phyloP scores from a whole-genome alignment of 2,888 invertebrate genomes.

The Drosophila conformis region DNA sequence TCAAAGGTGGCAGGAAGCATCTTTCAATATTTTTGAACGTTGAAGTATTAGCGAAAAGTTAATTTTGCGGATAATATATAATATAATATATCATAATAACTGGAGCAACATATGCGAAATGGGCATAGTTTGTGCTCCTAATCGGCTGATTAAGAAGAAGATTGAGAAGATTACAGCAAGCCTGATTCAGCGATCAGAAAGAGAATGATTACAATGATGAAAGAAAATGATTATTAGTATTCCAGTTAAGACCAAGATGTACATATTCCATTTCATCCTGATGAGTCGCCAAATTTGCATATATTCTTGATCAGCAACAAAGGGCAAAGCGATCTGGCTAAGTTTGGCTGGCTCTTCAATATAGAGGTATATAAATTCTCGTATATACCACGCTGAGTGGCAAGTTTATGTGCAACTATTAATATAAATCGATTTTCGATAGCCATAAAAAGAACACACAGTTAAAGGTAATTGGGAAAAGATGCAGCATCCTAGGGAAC shows the following conservation, averaged over 20 bases:
- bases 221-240: neutral
- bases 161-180: no score
- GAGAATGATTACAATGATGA: no score
- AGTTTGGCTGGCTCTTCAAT: neutral
- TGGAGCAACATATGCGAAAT: no score
- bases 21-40: no score
- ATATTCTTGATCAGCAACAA: neutral
- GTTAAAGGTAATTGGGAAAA: neutral
- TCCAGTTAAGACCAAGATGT: neutral
- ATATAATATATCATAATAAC: no score
- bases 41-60: no score
- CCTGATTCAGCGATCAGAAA: neutral
- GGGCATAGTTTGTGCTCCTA: neutral
- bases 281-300: fast-evolving
- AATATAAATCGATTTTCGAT: neutral
- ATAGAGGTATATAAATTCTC: neutral
- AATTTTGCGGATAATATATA: no score
- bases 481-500: no score
- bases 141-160: neutral
- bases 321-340: no score
- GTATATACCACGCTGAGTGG: neutral
- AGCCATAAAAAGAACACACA: no score
- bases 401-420: neutral
- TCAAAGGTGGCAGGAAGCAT: no score
- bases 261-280: neutral